Evolutionary conservation across 2,113 vertebrate genomes (phyloP).

Genomic region (Ciconia maguari): DNA sequence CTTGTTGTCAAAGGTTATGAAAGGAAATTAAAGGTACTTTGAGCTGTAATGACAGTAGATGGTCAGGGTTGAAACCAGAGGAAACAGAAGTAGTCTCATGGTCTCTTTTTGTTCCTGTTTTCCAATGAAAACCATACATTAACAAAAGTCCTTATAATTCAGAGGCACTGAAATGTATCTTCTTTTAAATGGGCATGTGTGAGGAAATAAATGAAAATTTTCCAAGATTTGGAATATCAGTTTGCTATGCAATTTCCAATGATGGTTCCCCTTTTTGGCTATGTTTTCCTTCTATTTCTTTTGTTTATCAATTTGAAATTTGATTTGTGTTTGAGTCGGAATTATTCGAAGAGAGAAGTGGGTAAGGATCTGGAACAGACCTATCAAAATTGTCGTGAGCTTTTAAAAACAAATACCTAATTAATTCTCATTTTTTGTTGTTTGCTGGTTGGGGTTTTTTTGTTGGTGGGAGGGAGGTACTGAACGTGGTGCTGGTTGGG

Average conservation of each 20-base stretch:
- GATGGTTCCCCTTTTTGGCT: background rate
- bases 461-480: background rate
- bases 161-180: background rate
- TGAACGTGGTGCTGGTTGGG: background rate
- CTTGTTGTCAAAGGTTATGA: conserved; percentile 66
- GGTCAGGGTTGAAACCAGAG: background rate
- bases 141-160: background rate
- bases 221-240: background rate
- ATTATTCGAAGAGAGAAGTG: background rate
- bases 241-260: background rate
- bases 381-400: background rate
- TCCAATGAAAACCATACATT: background rate
- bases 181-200: background rate
- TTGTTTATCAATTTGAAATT: background rate
- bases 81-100: background rate
- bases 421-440: background rate
- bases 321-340: background rate
- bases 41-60: conserved; percentile 21
- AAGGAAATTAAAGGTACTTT: conserved; percentile 42
- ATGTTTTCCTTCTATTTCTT: background rate
- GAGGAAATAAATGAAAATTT: background rate
- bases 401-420: background rate
- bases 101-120: background rate
- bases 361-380: background rate
- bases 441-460: background rate